phyloP scores from a whole-genome alignment of 2,888 invertebrate genomes.

The Monoplex corrugatus region DNA sequence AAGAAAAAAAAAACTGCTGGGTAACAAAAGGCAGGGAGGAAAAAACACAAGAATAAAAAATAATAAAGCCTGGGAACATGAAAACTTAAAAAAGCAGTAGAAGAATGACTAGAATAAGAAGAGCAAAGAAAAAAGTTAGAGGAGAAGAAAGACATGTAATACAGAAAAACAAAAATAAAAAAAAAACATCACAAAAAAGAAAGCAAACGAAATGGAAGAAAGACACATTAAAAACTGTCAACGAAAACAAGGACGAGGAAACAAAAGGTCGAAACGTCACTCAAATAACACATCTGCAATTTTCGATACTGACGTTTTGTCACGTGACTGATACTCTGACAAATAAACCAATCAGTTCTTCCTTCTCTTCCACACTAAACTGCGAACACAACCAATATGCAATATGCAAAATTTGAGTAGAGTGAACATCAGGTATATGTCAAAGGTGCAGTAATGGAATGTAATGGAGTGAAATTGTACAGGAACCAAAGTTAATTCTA shows the following conservation, averaged over 20 bases:
- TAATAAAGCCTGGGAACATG: too few species aligned
- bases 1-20: too few species aligned
- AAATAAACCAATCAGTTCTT: neutral
- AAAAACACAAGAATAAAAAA: neutral
- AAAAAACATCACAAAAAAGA: too few species aligned
- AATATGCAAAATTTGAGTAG: neutral
- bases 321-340: neutral
- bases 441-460: neutral
- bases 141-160: neutral
- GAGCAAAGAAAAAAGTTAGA: neutral
- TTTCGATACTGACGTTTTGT: neutral
- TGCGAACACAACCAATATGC: neutral
- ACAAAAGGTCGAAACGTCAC: neutral
- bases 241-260: too few species aligned
- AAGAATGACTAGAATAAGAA: neutral
- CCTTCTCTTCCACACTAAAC: neutral
- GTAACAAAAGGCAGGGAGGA: neutral
- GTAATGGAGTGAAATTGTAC: neutral
- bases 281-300: neutral
- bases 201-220: too few species aligned
- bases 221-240: too few species aligned
- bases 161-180: neutral
- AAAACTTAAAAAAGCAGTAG: too few species aligned
- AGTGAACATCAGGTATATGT: neutral
- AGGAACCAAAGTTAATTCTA: too few species aligned